Percentiles rank a stretch among this genome's conserved stretches.
Conservation (phyloP, 2,797 vertebrate genomes). For the Microtus californicus region DNA sequence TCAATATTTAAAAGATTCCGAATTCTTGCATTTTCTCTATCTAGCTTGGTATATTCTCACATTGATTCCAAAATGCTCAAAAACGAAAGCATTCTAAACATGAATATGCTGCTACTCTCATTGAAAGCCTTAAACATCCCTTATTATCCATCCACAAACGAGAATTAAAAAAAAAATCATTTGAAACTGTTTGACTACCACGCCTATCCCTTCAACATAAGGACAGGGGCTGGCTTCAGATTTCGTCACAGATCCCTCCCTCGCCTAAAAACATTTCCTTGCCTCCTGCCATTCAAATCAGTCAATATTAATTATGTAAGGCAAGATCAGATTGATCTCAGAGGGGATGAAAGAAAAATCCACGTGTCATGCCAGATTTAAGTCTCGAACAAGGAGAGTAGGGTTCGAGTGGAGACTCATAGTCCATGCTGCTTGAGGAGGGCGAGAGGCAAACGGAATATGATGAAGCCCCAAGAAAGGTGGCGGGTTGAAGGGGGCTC, state of each 20-base stretch:
- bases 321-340: constrained; percentile 9
- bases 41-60: background rate
- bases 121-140: background rate
- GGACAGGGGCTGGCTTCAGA: background rate
- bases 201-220: background rate
- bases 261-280: background rate
- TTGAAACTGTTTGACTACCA: background rate
- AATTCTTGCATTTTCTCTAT: constrained; percentile 25
- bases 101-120: background rate
- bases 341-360: background rate
- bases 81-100: background rate
- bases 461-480: too few species aligned
- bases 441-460: background rate
- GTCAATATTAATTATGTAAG: background rate
- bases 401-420: background rate
- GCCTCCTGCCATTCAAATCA: background rate
- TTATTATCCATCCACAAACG: background rate
- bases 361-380: background rate
- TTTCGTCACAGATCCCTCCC: background rate
- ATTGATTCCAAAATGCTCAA: background rate
- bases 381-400: background rate
- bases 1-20: background rate
- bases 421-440: background rate
- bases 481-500: background rate
- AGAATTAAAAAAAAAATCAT: background rate